Base-by-base conservation (phyloP, 2,888 invertebrate genomes). In the Synergus itoensis region DNA sequence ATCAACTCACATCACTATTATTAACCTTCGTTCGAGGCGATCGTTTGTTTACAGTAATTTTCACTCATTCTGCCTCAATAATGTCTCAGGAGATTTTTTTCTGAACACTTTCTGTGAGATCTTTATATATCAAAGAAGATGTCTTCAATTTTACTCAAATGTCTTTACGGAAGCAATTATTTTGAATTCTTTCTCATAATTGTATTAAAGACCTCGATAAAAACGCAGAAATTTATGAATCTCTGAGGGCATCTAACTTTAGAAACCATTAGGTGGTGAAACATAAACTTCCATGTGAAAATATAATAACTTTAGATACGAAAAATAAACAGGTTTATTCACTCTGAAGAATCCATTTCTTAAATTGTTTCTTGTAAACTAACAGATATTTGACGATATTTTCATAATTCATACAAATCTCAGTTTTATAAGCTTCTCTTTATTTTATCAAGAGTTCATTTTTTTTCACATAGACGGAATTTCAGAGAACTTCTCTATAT, bases 11-110 rank as follows among this genome's bases (percentile, higher is more conserved):
- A 48, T 28, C 69, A 69, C 69, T 69, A 48, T 69, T 48, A 69
- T 69, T 69, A 69, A 48, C 48, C 69, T 69, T 69, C 67, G 5
- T 64, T 64, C 16, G 40, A n/a, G 64, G 16, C n/a, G 64, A 41
- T 65, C 7, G 69, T 69, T 69, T 69, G 69, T 69, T 69, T 69
- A 69, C 48, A 69, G 48, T 48, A 21, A 69, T 45, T 69, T 69
- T 48, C 63, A 63, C 36, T 36, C 9, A 63, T 36, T 53, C 53
- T 53, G 53, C n/a, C n/a, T n/a, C 53, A 9, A 18, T 63, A 63
- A 63, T 7, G 40, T 1, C 5, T 28, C 1, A 4, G 7, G 36
- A 40, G 63, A 63, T 63, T 63, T 36, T 63, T 63, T 63, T 40
- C 63, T 40, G 9, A 0, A 53, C n/a, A 8, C 36, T 40, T 64